A percentile compares a stretch with the other conserved stretches of the same genome.
These are phyloP conservation scores for Plodia interpunctella DNA, from an alignment of 1,140 invertebrate species.

Conservation along the genomic window DNA sequence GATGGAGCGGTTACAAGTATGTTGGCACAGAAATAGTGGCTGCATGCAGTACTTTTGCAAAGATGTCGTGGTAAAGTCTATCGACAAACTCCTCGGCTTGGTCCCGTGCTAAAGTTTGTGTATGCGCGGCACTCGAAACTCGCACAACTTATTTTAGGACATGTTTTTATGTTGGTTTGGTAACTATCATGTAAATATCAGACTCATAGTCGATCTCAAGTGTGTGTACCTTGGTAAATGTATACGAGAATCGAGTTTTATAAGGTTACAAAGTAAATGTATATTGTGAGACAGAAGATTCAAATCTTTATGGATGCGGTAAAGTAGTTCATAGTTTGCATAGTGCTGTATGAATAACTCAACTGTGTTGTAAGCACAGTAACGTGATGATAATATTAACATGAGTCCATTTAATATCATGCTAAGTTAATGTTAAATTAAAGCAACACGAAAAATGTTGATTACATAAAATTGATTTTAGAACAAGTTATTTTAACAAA, in stretches of 20 bases:
- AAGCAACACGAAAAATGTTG: too few relatives aligned
- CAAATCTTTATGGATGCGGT: background rate
- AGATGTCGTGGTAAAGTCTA: slow-evolving; percentile 25
- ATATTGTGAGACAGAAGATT: background rate
- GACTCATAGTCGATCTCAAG: background rate
- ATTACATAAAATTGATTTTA: too few relatives aligned
- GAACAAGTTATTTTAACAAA: too few relatives aligned
- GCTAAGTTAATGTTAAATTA: too few relatives aligned
- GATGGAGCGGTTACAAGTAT: background rate
- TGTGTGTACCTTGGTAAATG: slow-evolving; percentile 1
- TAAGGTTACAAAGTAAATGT: background rate
- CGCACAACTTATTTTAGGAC: slow-evolving; percentile 25
- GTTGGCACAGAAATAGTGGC: slow-evolving; percentile 6
- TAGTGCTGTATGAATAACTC: background rate
- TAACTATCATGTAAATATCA: slow-evolving; percentile 11
- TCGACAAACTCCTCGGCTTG: slow-evolving; percentile 27
- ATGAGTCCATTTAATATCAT: too few relatives aligned
- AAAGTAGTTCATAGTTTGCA: background rate
- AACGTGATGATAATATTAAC: too few relatives aligned
- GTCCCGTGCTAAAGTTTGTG: slow-evolving; percentile 27
- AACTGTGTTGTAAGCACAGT: too few relatives aligned
- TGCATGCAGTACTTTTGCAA: slow-evolving; percentile 17
- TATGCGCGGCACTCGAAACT: slow-evolving; percentile 26
- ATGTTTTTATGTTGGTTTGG: slow-evolving; percentile 24
- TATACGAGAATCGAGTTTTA: background rate